These are phyloP conservation scores for Poecilia latipinna DNA, from an alignment of 2,113 vertebrate species.

Conservation along the genomic window DNA sequence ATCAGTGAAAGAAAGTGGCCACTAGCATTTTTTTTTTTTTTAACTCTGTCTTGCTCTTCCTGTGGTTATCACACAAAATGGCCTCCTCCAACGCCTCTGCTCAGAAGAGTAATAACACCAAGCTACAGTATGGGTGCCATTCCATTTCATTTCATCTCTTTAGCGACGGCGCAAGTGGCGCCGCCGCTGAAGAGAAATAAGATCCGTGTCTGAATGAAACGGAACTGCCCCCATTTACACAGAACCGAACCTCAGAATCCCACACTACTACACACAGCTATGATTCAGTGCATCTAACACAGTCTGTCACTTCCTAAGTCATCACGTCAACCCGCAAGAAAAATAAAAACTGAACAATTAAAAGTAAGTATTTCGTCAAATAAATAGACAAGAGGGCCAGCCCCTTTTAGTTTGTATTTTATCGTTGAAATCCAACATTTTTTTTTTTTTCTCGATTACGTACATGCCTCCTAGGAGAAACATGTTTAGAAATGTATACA, in stretches of 20 bases:
- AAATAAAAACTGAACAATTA: slow-evolving; percentile 61
- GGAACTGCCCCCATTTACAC: slow-evolving; percentile 31
- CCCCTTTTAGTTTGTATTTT: slow-evolving; percentile 60
- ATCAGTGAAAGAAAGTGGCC: slow-evolving; percentile 52
- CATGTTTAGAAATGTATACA: slow-evolving; percentile 70
- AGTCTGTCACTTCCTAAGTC: slow-evolving; percentile 53
- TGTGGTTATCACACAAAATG: slow-evolving; percentile 80
- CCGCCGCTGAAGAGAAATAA: not conserved
- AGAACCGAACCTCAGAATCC: slow-evolving; percentile 52
- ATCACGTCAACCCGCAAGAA: slow-evolving; percentile 53
- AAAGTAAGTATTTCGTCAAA: slow-evolving; percentile 69
- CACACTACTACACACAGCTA: slow-evolving; percentile 58
- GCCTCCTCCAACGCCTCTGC: slow-evolving; percentile 55
- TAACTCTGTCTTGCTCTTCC: slow-evolving; percentile 63
- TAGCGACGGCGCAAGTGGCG: not conserved
- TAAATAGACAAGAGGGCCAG: slow-evolving; percentile 79
- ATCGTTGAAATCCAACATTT: slow-evolving; percentile 56
- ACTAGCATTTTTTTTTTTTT: slow-evolving; percentile 25
- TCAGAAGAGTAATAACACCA: slow-evolving; percentile 56
- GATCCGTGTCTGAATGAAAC: slow-evolving; percentile 32
- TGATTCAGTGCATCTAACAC: slow-evolving; percentile 75
- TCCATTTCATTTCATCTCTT: slow-evolving; percentile 60
- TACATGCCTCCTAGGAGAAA: slow-evolving; percentile 40
- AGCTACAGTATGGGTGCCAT: slow-evolving; percentile 24
- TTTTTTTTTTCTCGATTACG: slow-evolving; percentile 22